Percentiles rank a stretch among this genome's conserved stretches.
Evolutionary conservation across 2,888 invertebrate species (phyloP).

Genomic region (Zeuzera pyrina): DNA sequence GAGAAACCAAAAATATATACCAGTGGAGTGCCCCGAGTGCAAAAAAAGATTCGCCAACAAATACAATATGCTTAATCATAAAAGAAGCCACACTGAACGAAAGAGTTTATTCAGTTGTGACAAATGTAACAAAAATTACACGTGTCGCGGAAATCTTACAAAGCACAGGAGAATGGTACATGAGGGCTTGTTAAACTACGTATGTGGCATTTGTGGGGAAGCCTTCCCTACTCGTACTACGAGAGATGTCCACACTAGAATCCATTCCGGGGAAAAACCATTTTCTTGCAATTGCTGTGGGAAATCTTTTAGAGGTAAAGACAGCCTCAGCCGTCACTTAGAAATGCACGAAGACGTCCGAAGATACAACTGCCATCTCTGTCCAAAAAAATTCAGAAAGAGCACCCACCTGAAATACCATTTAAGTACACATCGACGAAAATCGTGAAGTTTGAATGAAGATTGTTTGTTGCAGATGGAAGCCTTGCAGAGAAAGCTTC

Average conservation of each 20-base stretch:
- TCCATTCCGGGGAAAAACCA: constrained; percentile 61
- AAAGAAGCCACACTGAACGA: constrained; percentile 42
- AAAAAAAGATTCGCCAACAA: constrained; percentile 61
- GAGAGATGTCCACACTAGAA: constrained; percentile 47
- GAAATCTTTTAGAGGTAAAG: constrained; percentile 39
- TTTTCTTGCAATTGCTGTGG: constrained; percentile 52
- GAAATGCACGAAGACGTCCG: constrained; percentile 42
- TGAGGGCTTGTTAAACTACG: constrained; percentile 45
- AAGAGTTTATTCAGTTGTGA: constrained; percentile 35
- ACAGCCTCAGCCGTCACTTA: constrained; percentile 38
- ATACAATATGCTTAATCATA: constrained; percentile 59
- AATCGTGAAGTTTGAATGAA: constrained; percentile 28
- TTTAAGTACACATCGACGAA: constrained; percentile 35
- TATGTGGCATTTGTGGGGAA: constrained; percentile 59
- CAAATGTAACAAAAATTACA: constrained; percentile 56
- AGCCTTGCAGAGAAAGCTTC: constrained; percentile 14
- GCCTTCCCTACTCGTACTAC: constrained; percentile 53
- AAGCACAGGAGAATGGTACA: constrained; percentile 55
- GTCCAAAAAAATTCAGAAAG: constrained; percentile 44
- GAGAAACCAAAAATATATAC: constrained; percentile 40
- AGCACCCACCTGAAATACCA: constrained; percentile 50
- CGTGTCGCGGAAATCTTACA: constrained; percentile 48
- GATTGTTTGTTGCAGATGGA: constrained; percentile 54
- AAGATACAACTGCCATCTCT: constrained; percentile 37
- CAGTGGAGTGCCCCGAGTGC: constrained; percentile 61